Evolutionary conservation across 2,888 invertebrate species (phyloP), one percentile per base, ranked within the genome.

Genomic region (Habroteleia sp.): DNA sequence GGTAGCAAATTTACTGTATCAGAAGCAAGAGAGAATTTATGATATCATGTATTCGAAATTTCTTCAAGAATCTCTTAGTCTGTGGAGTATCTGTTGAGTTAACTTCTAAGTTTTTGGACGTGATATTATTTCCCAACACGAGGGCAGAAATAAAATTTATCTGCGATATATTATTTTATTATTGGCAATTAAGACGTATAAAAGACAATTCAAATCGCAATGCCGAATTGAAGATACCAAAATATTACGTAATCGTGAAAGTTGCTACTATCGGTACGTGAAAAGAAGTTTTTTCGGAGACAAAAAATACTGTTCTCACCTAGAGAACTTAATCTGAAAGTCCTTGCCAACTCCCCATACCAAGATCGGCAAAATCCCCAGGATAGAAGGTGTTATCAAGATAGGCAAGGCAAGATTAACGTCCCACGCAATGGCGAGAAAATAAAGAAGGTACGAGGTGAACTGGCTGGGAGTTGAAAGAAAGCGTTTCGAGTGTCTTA

Each of bases 321-420:
- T 35, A 13, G 25, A 29, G 58, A 44, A 42, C 58, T 44, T 58
- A 58, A 58, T 58, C 58, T 58, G 33, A 58, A 42, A 58, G 42
- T 58, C 33, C 33, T 42, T 44, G 44, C 42, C 58, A 58, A 58
- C 54, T 54, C 29, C 44, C 17, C 42, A 33, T 37, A 44, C 42
- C 44, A n/a, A 14, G 33, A 33, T 33, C 25, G 25, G 8, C 42
- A 35, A 58, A 58, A 58, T 58, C 58, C 20, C 58, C 33, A 44
- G 58, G 58, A 58, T 58, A 58, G 58, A 58, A 44, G 41, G 44
- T 58, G 58, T 58, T 58, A 58, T 58, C 58, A 44, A 33, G 44
- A 58, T 58, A 33, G 44, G 42, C 13, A 58, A 33, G 44, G 44
- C 44, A 44, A 58, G 58, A 58, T 58, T 58, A 58, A 44, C 42